These are phyloP conservation scores for Rhagologus leucostigma DNA, from an alignment of 2,113 vertebrate genomes.

Conservation along the genomic window DNA sequence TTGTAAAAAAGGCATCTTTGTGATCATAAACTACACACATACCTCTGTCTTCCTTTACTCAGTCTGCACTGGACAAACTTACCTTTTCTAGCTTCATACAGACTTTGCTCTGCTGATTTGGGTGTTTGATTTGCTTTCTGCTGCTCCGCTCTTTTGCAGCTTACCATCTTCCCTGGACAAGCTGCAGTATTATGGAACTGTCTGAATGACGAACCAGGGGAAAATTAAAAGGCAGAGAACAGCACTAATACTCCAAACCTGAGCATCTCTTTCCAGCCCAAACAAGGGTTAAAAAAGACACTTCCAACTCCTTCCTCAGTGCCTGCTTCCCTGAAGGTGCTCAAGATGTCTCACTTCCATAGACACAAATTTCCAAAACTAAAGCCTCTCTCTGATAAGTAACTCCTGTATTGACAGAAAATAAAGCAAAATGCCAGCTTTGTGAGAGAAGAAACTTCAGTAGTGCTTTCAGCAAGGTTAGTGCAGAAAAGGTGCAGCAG, in stretches of 20 bases:
- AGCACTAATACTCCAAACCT: background rate
- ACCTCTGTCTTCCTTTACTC: background rate
- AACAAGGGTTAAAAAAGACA: background rate
- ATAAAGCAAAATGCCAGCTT: background rate
- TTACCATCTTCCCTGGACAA: background rate
- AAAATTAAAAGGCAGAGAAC: background rate
- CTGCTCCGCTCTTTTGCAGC: background rate
- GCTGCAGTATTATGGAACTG: background rate
- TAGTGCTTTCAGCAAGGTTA: background rate
- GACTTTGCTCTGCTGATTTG: background rate
- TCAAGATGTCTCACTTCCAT: background rate
- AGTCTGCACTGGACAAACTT: background rate
- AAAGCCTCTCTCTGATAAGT: background rate
- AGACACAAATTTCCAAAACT: background rate
- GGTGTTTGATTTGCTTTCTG: background rate
- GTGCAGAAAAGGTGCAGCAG: background rate
- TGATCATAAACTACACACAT: background rate
- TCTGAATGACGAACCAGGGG: background rate
- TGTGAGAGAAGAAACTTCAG: background rate
- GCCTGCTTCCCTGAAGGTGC: background rate
- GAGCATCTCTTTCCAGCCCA: background rate
- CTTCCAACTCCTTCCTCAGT: background rate
- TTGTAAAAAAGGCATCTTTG: background rate
- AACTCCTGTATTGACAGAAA: background rate
- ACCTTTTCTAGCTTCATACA: background rate